Evolutionary conservation across 2,797 vertebrate genomes (phyloP).

Genomic region (Paedocypris micromegethes): DNA sequence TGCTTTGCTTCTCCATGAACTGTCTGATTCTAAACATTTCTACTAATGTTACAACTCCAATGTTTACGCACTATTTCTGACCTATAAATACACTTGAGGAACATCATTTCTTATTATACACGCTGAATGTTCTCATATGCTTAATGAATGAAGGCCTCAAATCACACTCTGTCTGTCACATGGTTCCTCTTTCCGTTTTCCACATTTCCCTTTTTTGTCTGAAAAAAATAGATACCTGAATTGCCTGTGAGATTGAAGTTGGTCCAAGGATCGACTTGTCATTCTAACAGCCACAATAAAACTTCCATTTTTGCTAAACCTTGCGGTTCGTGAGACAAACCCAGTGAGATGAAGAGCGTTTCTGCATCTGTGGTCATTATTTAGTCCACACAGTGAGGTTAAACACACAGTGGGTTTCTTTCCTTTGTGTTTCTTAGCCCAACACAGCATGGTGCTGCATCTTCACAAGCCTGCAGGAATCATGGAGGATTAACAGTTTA

Average conservation of each 20-base stretch:
- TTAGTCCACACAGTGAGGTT: slow-evolving; percentile 42
- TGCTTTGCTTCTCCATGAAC: neutral
- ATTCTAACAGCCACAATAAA: slow-evolving; percentile 29
- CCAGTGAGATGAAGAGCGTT: neutral
- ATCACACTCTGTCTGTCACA: slow-evolving; percentile 24
- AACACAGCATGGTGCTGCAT: slow-evolving; percentile 18
- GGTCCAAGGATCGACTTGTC: slow-evolving; percentile 20
- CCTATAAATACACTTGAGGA: slow-evolving; percentile 33
- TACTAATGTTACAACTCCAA: slow-evolving; percentile 14
- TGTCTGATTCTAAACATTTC: slow-evolving; percentile 22
- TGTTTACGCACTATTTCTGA: slow-evolving; percentile 31
- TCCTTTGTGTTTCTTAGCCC: slow-evolving; percentile 8
- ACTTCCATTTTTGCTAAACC: slow-evolving; percentile 28
- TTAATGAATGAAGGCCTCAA: slow-evolving; percentile 46
- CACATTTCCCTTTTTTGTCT: slow-evolving; percentile 34
- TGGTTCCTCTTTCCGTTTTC: slow-evolving; percentile 14
- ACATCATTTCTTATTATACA: slow-evolving; percentile 38
- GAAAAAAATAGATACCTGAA: slow-evolving; percentile 44
- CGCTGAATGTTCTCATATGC: slow-evolving; percentile 29
- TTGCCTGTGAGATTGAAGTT: slow-evolving; percentile 25
- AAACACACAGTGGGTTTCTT: slow-evolving; percentile 26
- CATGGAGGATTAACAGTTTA: slow-evolving; percentile 43
- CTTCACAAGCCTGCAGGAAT: slow-evolving; percentile 21
- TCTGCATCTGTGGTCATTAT: slow-evolving; percentile 37
- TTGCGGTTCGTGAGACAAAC: slow-evolving; percentile 26